Percentiles rank a stretch among this genome's conserved stretches.
Conservation (phyloP, 1,140 invertebrate species). For the Acromyrmex echinatior region DNA sequence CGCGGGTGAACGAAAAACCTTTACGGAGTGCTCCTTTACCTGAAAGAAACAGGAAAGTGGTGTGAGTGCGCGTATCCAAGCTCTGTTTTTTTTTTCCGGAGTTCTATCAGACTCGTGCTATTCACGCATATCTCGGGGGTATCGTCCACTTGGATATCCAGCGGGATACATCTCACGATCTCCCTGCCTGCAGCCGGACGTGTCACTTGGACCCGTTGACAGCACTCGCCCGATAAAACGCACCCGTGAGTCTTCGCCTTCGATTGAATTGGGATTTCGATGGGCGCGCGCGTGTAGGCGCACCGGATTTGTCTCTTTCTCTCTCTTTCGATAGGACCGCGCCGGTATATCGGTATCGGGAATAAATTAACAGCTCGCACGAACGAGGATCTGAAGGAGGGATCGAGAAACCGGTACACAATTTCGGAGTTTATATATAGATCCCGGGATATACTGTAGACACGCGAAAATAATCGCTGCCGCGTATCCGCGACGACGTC, state of each 20-base stretch:
- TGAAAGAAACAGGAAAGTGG: constrained; percentile 43
- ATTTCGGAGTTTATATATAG: constrained; percentile 38
- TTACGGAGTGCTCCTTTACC: constrained; percentile 21
- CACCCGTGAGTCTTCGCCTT: constrained; percentile 66
- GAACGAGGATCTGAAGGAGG: background rate
- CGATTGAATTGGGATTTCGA: constrained; percentile 49
- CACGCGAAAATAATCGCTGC: constrained; percentile 14
- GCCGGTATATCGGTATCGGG: constrained; percentile 43
- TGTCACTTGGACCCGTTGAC: constrained; percentile 51
- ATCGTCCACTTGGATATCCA: constrained; percentile 63
- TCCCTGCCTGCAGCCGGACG: constrained; percentile 33
- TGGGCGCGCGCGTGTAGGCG: constrained; percentile 38
- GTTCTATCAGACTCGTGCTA: constrained; percentile 6
- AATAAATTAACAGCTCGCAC: constrained; percentile 52
- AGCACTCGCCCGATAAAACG: constrained; percentile 38
- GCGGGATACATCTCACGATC: constrained; percentile 22
- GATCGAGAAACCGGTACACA: constrained; percentile 48
- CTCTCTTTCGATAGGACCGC: constrained; percentile 30
- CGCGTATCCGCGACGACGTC: background rate
- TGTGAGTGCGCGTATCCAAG: constrained; percentile 35
- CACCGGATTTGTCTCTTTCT: constrained; percentile 41
- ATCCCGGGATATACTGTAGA: background rate
- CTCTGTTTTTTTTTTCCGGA: constrained; percentile 16
- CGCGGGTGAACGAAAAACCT: constrained; percentile 33
- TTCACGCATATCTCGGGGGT: background rate